Base-by-base conservation (phyloP, 2,113 vertebrate genomes). In the Megaceryle maxima region DNA sequence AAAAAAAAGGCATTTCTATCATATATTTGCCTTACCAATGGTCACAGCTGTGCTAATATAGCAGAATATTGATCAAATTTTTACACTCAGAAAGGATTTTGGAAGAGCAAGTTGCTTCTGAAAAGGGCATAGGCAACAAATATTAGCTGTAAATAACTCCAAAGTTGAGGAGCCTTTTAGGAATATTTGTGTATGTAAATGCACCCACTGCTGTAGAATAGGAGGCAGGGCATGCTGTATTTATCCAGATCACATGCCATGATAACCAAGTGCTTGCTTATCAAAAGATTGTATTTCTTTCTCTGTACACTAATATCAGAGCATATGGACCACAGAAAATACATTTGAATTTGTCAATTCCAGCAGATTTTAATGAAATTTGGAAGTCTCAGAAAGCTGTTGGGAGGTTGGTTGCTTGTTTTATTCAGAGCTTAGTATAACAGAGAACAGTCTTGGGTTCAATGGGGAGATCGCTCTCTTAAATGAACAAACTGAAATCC, bases 81-180 rank as follows among this genome's bases (percentile, higher is more conserved):
- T 90, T 83, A 70, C n/a, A 74, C 59, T 77, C 63, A 67, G 70
- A 73, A 87, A 56, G 59, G 84, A 67, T 90, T 96, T 92, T 96
- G 82, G 82, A 87, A 85, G 56, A 75, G 56, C 67, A 87, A 75
- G 56, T 87, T 88, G 25, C 46, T 84, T 92, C 80, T 75, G 88
- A 83, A 95, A 95, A 95, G 60, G 68, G 68, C 79, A 90, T 59
- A 46, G 46, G 39, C 59, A 94, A 91, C 85, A 96, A 92, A 96
- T 89, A 91, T 85, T 94, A 83, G 63, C 75, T 85, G 82, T 74
- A 96, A 89, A 94, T 87, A 95, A 96, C 88, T 60, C 88, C 92
- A 67, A 92, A 88, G 56, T 93, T 59, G 51, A 90, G 82, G 43
- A 93, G 25, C 16, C 39, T 89, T 92, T 43, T 77, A 92, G 59